These are phyloP conservation scores for Lepisosteus osseus DNA, from an alignment of 2,113 vertebrate genomes.

Conservation along the genomic window DNA sequence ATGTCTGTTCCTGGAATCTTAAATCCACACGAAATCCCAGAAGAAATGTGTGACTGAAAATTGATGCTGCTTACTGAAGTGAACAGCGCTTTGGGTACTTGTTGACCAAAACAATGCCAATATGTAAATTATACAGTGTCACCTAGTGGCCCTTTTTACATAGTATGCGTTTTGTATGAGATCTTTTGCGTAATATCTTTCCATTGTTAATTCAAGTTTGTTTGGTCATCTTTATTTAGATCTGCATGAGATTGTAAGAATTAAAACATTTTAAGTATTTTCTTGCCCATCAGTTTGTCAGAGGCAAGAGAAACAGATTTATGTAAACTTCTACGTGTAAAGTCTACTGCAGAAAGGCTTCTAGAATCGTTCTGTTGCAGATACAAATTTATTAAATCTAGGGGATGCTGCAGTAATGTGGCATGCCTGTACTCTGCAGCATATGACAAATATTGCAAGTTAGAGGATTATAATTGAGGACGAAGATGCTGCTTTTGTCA, in stretches of 20 bases:
- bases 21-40: conserved; percentile 95
- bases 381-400: conserved; percentile 50
- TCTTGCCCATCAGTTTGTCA: conserved; percentile 73
- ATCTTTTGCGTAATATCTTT: conserved; percentile 93
- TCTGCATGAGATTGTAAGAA: conserved; percentile 85
- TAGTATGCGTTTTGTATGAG: conserved; percentile 86
- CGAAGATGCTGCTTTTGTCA: conserved; percentile 63
- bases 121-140: conserved; percentile 90
- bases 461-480: conserved; percentile 66
- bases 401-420: conserved; percentile 50
- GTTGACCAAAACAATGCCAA: conserved; percentile 96
- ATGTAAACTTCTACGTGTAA: conserved; percentile 64
- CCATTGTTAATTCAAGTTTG: conserved; percentile 74
- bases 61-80: conserved; percentile 61
- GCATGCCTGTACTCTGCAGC: conserved; percentile 62
- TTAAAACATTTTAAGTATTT: conserved; percentile 77
- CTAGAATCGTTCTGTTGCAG: conserved; percentile 66
- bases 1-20: conserved; percentile 96
- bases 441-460: conserved; percentile 76
- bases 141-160: conserved; percentile 96
- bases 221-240: conserved; percentile 85
- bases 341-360: conserved; percentile 67
- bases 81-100: conserved; percentile 81
- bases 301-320: conserved; percentile 65
- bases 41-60: conserved; percentile 95